These are phyloP conservation scores for Erpetoichthys calabaricus DNA, from an alignment of 2,797 vertebrate genomes.

Conservation along the genomic window DNA sequence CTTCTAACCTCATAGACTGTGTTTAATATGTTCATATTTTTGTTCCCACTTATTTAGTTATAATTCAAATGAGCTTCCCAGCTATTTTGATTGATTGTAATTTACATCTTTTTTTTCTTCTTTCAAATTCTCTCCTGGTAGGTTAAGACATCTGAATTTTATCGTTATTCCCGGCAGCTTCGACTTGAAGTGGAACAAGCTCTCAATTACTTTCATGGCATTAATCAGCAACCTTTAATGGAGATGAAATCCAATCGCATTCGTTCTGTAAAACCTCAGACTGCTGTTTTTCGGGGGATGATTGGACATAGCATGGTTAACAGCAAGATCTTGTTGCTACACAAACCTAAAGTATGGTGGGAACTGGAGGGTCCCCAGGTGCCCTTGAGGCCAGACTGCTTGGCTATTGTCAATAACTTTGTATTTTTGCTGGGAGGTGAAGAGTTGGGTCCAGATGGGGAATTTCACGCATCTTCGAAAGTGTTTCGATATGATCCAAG, in stretches of 20 bases:
- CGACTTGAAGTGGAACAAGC: conserved; percentile 90
- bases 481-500: conserved; percentile 94
- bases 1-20: neutral
- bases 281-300: conserved; percentile 95
- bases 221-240: conserved; percentile 88
- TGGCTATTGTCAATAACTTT: conserved; percentile 95
- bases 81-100: conserved; percentile 18
- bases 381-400: conserved; percentile 84
- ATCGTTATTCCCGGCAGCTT: conserved; percentile 89
- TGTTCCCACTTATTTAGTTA: neutral
- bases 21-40: neutral
- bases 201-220: conserved; percentile 86
- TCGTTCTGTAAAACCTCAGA: conserved; percentile 88
- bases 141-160: conserved; percentile 98
- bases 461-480: conserved; percentile 97
- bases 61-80: neutral
- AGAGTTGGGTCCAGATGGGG: conserved; percentile 89
- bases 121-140: conserved; percentile 30
- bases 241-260: conserved; percentile 88
- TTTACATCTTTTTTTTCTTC: conserved; percentile 32
- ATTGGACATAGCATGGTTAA: conserved; percentile 99
- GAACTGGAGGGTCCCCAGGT: conserved; percentile 94
- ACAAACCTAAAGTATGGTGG: conserved; percentile 97
- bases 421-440: conserved; percentile 91
- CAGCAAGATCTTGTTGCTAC: conserved; percentile 94